Evolutionary conservation across 2,888 invertebrate genomes (phyloP), one percentile per base, ranked within the genome.

Genomic region (Drosophila neoperkinsi): DNA sequence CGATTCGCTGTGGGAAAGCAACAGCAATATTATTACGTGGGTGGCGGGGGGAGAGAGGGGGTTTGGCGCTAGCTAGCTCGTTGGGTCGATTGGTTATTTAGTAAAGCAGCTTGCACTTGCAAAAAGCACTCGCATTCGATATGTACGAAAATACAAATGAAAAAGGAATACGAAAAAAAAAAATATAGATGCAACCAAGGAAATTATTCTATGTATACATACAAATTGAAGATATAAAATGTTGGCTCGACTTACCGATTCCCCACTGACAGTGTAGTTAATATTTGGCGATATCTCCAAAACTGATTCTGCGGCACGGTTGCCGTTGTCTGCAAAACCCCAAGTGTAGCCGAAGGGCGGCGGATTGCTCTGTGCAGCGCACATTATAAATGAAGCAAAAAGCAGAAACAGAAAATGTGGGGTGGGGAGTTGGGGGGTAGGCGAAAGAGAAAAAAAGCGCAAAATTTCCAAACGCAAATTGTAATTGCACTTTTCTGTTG

Each of bases 201-300:
- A 75, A 82, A 75, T 70, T 79, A 75, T 70, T 79, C 73, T 71
- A 75, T 61, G 74, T 77, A 76, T 81, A 81, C 81, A 77, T 82
- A 79, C 63, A 74, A 64, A 72, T 60, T 70, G 51, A 43, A 62
- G 52, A 65, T 55, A 58, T 38, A 52, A 33, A 53, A n/a, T 46
- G 46, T 46, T 46, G 70, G 64, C 76, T 79, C 76, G 81, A 91
- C 93, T 93, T 93, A 93, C 93, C 91, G 93, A 91, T 85, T 93
- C 93, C 84, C 93, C 93, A 86, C 93, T 93, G 82, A 93, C 93
- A 69, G 93, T 93, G 79, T 93, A 93, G 88, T 93, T 93, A 77
- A 93, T 93, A 84, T 93, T 93, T 69, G 93, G 93, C 76, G 93
- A 92, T 90, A 93, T 93, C 87, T 93, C 93, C 81, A 93, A 92